Evolutionary conservation across 2,888 invertebrate species (phyloP).

Genomic region (Microplitis manilae): DNA sequence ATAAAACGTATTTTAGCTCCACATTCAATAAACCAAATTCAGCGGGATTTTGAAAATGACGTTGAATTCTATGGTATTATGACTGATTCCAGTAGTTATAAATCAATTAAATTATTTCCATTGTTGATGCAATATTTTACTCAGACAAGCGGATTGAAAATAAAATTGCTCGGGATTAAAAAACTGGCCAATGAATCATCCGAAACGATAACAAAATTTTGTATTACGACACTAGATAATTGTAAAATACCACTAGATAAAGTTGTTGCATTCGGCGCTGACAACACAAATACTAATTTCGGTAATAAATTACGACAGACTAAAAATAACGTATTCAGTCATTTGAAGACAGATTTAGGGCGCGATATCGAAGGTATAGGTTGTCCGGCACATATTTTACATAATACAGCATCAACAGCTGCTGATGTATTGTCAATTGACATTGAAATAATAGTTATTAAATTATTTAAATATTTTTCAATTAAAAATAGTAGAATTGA

Average conservation of each 20-base stretch:
- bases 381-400: conserved; percentile 54
- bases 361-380: conserved; percentile 53
- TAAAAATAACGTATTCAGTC: background rate
- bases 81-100: conserved; percentile 57
- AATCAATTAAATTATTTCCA: conserved; percentile 53
- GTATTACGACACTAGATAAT: background rate
- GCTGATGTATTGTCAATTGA: conserved; percentile 50
- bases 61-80: conserved; percentile 50
- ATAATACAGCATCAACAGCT: conserved; percentile 53
- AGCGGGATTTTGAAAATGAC: conserved; percentile 20
- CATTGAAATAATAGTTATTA: conserved; percentile 50
- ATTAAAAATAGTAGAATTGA: conserved; percentile 30
- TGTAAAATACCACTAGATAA: background rate
- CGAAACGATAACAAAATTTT: conserved; percentile 48
- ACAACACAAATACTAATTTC: background rate
- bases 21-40: background rate
- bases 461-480: conserved; percentile 51
- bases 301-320: background rate
- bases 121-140: conserved; percentile 57
- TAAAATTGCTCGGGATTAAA: conserved; percentile 50
- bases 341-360: conserved; percentile 33
- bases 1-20: background rate
- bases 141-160: conserved; percentile 51
- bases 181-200: conserved; percentile 54
- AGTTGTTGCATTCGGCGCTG: background rate